Base-by-base conservation (phyloP, 2,797 vertebrate species). In the Muraenolepis orangiensis region DNA sequence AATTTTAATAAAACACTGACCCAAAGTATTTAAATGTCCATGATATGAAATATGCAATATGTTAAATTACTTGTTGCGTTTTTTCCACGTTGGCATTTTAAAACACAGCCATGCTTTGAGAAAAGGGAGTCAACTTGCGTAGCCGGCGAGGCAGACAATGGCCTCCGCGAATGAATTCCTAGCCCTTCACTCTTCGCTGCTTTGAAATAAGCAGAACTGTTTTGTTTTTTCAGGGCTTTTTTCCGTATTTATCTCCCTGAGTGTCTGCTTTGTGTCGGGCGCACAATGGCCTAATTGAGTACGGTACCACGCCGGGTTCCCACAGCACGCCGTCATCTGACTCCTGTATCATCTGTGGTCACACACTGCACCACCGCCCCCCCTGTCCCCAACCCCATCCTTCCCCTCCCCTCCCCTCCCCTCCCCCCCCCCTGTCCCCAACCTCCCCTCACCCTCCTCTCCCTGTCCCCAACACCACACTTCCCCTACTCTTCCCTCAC, bases 241-340 rank as follows among this genome's bases (percentile, higher is more conserved):
- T 61, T 26, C 12, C 2, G 20, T 16, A 13, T 29, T 66, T 6
- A 66, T 73, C 72, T 66, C 16, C 57, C 29, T 38, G 36, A 74
- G 20, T 51, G 30, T 51, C 31, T 20, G 14, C 38, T 42, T 18
- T 75, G 67, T 74, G 38, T 14, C 30, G 26, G 10, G 18, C 13
- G 67, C 29, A 67, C 64, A 28, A 73, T 73, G 23, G 46, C 38
- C 31, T 61, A 29, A 72, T 70, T 74, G 66, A 76, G 75, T 40
- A 16, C 66, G 7, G 57, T 10, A 18, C 2, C 26, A 31, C 66
- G n/a, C 13, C 30, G 18, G 18, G 18, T 36, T 61, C 66, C 7
- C 31, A 72, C 29, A 66, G 13, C 69, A 4, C 32, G 7, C 72
- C 36, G 4, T 46, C 18, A 75, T 82, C 74, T 67, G 66, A 67